Evolutionary conservation across 1,140 invertebrate genomes (phyloP).

Genomic region (Pseudomyrmex sp.): DNA sequence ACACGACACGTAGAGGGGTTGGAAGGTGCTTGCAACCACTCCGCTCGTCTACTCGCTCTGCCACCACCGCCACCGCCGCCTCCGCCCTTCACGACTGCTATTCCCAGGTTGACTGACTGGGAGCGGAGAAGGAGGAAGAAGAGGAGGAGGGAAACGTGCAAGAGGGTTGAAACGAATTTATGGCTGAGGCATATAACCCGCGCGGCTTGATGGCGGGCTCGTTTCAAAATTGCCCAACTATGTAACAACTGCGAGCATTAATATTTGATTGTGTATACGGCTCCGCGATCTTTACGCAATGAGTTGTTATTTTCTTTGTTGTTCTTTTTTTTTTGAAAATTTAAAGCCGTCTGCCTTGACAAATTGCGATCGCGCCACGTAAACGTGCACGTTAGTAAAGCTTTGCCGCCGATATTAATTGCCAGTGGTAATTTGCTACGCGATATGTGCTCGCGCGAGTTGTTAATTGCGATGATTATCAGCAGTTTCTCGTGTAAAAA

Average conservation of each 20-base stretch:
- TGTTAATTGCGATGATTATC: not conserved
- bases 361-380: not conserved
- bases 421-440: no score
- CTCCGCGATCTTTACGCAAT: conserved; percentile 12
- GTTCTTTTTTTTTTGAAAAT: not conserved
- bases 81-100: conserved; percentile 57
- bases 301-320: conserved; percentile 30
- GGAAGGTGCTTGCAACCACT: conserved; percentile 57
- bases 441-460: not conserved
- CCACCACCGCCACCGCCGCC: conserved; percentile 58
- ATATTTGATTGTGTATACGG: conserved; percentile 70
- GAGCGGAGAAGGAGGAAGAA: conserved; percentile 4
- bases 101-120: conserved; percentile 64
- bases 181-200: conserved; percentile 70
- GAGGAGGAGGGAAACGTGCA: conserved; percentile 9
- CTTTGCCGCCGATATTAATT: conserved; percentile 9
- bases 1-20: conserved; percentile 61
- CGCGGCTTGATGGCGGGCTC: conserved; percentile 65
- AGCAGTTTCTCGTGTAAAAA: not conserved
- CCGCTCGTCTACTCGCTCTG: conserved; percentile 45
- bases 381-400: not conserved
- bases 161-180: conserved; percentile 75
- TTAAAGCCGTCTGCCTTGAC: not conserved
- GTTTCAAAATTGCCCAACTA: conserved; percentile 70
- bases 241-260: conserved; percentile 73